phyloP scores from a whole-genome alignment of 2,888 invertebrate species.

The Loripinus fragilis region DNA sequence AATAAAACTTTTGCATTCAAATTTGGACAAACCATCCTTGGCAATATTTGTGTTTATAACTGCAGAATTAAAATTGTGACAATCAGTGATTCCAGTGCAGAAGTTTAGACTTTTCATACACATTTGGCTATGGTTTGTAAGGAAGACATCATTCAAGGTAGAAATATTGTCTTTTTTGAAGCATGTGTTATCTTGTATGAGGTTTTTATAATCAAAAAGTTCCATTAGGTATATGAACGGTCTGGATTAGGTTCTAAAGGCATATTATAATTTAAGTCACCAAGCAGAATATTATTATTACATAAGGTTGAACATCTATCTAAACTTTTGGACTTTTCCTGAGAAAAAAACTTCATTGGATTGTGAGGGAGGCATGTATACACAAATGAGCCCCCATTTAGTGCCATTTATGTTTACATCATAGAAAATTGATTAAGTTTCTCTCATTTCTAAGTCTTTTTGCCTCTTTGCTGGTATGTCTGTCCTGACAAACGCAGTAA shows the following conservation, averaged over 20 bases:
- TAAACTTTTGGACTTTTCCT: neutral
- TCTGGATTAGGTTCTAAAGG: neutral
- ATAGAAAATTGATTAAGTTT: conserved; percentile 31
- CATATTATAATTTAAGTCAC: conserved; percentile 20
- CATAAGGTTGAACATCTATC: neutral
- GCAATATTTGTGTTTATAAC: neutral
- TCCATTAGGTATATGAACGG: neutral
- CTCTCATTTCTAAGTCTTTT: conserved; percentile 13
- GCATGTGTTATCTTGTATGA: neutral
- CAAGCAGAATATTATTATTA: conserved; percentile 3
- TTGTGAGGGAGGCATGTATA: conserved; percentile 32
- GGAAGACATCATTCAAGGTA: conserved; percentile 5
- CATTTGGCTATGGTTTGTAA: neutral
- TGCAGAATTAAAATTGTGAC: conserved; percentile 10
- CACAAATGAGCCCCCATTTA: conserved; percentile 33
- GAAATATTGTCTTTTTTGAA: neutral
- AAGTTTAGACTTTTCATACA: conserved; percentile 7
- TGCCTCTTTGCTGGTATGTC: conserved; percentile 36
- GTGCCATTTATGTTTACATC: conserved; percentile 24
- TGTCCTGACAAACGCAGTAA: conserved; percentile 24
- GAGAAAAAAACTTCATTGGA: conserved; percentile 3
- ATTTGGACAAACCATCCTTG: conserved; percentile 4
- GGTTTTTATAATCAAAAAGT: conserved; percentile 8
- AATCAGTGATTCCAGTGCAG: conserved; percentile 4
- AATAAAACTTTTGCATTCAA: neutral